Evolutionary conservation across 2,888 invertebrate genomes (phyloP).

Genomic region (Zele albiditarsus): DNA sequence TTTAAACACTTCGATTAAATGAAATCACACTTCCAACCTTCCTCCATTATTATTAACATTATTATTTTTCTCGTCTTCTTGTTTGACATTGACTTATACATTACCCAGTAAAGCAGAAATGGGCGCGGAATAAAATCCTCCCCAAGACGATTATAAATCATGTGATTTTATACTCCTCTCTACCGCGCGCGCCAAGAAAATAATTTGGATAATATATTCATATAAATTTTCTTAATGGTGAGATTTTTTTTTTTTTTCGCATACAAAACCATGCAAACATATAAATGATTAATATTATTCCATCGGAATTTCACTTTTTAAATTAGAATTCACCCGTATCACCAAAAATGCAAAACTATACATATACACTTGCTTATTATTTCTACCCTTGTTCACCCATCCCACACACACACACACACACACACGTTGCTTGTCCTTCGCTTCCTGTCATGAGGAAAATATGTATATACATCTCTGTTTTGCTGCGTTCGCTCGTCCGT

Average conservation of each 20-base stretch:
- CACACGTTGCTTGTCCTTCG: background rate
- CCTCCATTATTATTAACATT: background rate
- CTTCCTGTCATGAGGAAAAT: constrained; percentile 20
- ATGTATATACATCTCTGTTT: constrained; percentile 11
- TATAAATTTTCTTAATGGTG: constrained; percentile 1
- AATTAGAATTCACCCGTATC: background rate
- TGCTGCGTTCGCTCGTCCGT: constrained; percentile 21
- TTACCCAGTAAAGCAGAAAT: background rate
- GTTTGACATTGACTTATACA: constrained; percentile 11
- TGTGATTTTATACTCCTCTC: background rate
- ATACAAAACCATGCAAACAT: background rate
- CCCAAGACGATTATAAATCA: constrained; percentile 14
- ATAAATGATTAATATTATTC: background rate
- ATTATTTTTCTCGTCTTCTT: background rate
- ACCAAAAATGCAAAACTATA: background rate
- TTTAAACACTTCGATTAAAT: no score
- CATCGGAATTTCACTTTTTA: background rate
- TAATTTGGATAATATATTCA: constrained; percentile 11
- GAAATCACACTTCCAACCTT: background rate
- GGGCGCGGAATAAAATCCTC: constrained; percentile 31
- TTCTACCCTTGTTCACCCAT: background rate
- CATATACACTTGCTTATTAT: background rate
- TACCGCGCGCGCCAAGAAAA: background rate
- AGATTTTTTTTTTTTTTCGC: background rate
- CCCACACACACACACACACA: background rate